Conservation (phyloP, 1,140 invertebrate genomes). For the Leptinotarsa defecta region DNA sequence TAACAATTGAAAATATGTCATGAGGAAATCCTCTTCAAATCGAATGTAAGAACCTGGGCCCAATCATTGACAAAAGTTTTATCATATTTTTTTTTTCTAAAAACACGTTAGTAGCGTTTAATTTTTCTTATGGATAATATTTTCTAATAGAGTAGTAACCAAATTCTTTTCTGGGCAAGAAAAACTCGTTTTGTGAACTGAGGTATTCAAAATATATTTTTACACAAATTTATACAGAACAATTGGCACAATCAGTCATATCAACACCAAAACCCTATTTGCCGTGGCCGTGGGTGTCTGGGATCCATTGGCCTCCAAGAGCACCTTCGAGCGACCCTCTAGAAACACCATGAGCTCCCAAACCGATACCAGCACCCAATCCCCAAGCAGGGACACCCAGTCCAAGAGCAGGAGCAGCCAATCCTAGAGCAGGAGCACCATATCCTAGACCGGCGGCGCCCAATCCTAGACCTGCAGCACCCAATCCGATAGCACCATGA, state of each 20-base stretch:
- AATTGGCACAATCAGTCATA: constrained; percentile 19
- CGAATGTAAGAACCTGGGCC: too few species aligned
- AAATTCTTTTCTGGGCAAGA: too few species aligned
- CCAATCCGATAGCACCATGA: background rate
- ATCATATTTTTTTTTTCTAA: too few species aligned
- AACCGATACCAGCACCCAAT: background rate
- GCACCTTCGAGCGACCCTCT: constrained; percentile 24
- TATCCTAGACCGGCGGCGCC: background rate
- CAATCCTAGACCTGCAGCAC: background rate
- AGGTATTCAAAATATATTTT: background rate
- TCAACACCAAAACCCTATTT: constrained; percentile 18
- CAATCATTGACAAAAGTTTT: too few species aligned
- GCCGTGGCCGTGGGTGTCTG: constrained; percentile 24
- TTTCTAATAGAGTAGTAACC: too few species aligned
- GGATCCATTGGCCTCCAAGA: constrained; percentile 30
- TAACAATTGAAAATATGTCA: too few species aligned
- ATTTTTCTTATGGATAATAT: too few species aligned
- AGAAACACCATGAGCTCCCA: constrained; percentile 11
- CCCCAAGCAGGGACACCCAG: background rate
- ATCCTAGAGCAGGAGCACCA: background rate
- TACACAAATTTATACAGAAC: background rate
- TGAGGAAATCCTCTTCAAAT: too few species aligned
- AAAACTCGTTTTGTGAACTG: background rate
- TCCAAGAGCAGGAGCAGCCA: background rate
- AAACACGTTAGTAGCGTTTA: too few species aligned